Evolutionary conservation across 1,140 invertebrate genomes (phyloP).

Genomic region (Meloidogyne floridensis): DNA sequence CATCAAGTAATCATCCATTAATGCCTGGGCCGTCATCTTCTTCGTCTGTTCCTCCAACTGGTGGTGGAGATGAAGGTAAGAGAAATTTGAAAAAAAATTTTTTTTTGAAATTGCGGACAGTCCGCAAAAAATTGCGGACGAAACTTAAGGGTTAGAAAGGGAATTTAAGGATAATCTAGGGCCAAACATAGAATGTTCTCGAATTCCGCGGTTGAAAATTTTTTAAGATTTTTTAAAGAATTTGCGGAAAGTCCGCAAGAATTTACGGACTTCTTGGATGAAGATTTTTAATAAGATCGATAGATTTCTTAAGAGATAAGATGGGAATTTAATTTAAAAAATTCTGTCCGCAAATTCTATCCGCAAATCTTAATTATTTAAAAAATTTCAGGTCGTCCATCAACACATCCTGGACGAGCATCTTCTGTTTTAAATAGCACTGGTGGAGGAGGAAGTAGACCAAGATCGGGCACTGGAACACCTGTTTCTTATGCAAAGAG

Average conservation of each 20-base stretch:
- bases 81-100: neutral
- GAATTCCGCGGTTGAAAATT: neutral
- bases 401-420: conserved; percentile 20
- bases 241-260: no score
- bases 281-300: no score
- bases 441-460: neutral
- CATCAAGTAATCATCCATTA: neutral
- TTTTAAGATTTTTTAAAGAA: neutral
- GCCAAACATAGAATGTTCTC: no score
- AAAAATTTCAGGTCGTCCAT: neutral
- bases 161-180: no score
- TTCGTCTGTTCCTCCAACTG: conserved; percentile 22
- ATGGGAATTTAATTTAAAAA: no score
- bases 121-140: no score
- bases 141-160: no score
- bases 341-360: no score
- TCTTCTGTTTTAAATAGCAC: conserved; percentile 26
- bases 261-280: no score
- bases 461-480: conserved; percentile 22
- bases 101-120: neutral
- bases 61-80: neutral
- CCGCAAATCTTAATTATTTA: neutral
- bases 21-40: conserved; percentile 21
- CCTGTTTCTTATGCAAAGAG: conserved; percentile 43
- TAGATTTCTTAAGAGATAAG: no score